Base-by-base conservation (phyloP, 2,797 vertebrate genomes). In the Melanitta fusca region DNA sequence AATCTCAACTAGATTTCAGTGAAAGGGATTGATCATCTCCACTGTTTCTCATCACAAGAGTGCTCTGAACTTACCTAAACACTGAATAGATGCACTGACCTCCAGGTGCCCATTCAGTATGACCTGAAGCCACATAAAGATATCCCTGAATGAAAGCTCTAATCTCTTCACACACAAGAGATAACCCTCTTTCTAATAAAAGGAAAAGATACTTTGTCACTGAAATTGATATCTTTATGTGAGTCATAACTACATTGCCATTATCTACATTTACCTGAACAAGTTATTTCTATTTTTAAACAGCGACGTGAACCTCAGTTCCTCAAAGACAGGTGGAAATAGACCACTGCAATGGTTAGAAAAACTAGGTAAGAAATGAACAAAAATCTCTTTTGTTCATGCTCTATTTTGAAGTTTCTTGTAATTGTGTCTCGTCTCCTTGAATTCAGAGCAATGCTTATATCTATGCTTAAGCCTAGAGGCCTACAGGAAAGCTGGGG, bases 311-410 rank as follows among this genome's bases (percentile, higher is more conserved):
- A 80, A 73, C 74, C 17, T 83, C 39, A 3, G 7, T 22, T 70
- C 28, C 56, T 11, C 15, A 32, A 68, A 66, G 56, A 16, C 25
- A 70, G 15, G 19, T 30, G 17, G 14, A 47, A 66, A 17, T 2
- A 92, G 19, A 34, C 30, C 17, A 32, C 47, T 34, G 10, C 27
- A 79, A 72, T 73, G 5, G 15, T 34, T 19, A 27, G 21, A 32
- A 60, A 79, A 90, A 62, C 0, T 2, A 9, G 3, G 6, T 17
- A 60, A 36, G 20, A 60, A 81, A 72, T 0, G 0, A 61, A 47
- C 32, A 45, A 41, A 77, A 21, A 10, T 18, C 21, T 65, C 6
- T 65, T 88, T 28, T 45, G 6, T 45, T 68, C 0, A 0, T 6
- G 28, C 12, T 78, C 30, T 14, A 2, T 70, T 68, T 56, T 70